phyloP scores from a whole-genome alignment of 2,797 vertebrate genomes.

The Acrossocheilus wenchowensis region DNA sequence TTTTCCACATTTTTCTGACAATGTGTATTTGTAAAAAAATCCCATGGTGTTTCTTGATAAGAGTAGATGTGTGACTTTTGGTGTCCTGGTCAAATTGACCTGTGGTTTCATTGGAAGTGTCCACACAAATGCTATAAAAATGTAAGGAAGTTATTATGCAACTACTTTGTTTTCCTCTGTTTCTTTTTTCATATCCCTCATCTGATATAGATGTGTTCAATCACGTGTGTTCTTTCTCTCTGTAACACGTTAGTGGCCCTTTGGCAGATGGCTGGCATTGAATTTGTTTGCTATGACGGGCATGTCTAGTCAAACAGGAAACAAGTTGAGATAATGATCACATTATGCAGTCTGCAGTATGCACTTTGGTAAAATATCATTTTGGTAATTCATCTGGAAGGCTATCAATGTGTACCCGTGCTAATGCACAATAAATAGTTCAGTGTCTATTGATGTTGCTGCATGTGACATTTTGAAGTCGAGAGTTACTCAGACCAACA shows the following conservation, averaged over 20 bases:
- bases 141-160: background rate
- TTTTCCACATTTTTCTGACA: background rate
- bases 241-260: background rate
- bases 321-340: constrained; percentile 8
- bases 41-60: background rate
- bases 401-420: background rate
- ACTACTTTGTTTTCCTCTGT: background rate
- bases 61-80: background rate
- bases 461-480: background rate
- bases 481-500: background rate
- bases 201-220: background rate
- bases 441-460: background rate
- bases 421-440: constrained; percentile 3
- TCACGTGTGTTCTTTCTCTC: background rate
- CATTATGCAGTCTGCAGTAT: constrained; percentile 6
- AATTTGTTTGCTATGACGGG: constrained; percentile 1
- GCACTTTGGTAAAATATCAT: constrained; percentile 6
- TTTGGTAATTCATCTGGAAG: constrained; percentile 10
- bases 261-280: constrained; percentile 10
- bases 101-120: background rate
- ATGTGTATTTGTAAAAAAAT: background rate
- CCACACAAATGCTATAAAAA: background rate
- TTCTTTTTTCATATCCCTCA: background rate
- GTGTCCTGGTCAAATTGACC: background rate
- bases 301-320: background rate